Evolutionary conservation across 2,113 vertebrate species (phyloP).

Genomic region (Phylloscopus trochiloides): DNA sequence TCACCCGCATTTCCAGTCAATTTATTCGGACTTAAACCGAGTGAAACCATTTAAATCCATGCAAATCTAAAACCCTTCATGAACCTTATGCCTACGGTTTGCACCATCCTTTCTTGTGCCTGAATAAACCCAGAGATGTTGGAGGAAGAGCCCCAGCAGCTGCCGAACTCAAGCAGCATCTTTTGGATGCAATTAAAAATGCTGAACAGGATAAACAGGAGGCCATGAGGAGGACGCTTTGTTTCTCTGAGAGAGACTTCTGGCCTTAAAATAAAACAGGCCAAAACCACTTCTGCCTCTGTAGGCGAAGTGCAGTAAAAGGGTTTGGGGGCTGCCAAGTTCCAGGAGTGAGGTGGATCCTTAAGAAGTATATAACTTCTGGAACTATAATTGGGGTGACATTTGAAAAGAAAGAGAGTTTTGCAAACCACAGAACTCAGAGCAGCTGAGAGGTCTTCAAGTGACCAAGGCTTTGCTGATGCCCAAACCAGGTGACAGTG

Average conservation of each 20-base stretch:
- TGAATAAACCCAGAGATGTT: background rate
- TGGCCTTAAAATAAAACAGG: background rate
- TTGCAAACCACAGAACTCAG: background rate
- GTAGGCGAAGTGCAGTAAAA: rapidly evolving
- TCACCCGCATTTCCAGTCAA: background rate
- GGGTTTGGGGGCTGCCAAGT: background rate
- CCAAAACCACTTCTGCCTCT: background rate
- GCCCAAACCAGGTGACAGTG: background rate
- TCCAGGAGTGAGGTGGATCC: background rate
- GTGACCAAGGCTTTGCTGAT: background rate
- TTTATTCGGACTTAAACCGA: background rate
- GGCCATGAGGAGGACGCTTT: background rate
- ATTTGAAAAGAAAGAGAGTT: background rate
- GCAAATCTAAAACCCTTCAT: background rate
- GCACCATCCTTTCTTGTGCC: background rate
- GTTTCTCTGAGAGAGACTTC: background rate
- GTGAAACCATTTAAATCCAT: background rate
- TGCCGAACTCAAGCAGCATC: background rate
- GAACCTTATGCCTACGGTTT: background rate
- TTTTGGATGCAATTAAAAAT: background rate
- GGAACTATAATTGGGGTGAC: rapidly evolving
- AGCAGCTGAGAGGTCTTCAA: background rate
- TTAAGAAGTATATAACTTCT: background rate
- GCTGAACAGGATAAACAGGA: background rate
- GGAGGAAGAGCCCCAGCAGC: background rate